phyloP scores from a whole-genome alignment of 1,140 invertebrate genomes.

The Ostrea denselamellosa region DNA sequence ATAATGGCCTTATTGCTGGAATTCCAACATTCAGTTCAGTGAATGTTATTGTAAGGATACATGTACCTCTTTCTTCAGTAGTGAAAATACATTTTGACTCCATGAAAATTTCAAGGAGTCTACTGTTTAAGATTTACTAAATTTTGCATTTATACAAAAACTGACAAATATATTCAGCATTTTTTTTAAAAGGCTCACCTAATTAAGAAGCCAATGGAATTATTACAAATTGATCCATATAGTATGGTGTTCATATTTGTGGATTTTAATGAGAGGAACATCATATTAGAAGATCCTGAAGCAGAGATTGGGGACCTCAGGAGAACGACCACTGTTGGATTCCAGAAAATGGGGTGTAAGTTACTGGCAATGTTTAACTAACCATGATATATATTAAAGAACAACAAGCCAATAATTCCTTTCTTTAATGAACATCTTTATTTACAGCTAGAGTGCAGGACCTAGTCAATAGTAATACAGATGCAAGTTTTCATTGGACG shows the following conservation, averaged over 20 bases:
- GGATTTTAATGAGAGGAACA: slow-evolving; percentile 56
- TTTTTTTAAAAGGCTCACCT: not conserved
- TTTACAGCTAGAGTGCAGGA: too few species aligned
- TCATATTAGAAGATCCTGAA: slow-evolving; percentile 51
- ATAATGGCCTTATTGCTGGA: not conserved
- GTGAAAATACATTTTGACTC: not conserved
- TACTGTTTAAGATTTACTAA: not conserved
- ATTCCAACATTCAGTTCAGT: not conserved
- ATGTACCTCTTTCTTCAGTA: not conserved
- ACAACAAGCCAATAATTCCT: too few species aligned
- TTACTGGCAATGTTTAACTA: not conserved
- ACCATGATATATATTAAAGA: too few species aligned
- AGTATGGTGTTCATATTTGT: slow-evolving; percentile 50
- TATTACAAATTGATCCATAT: not conserved
- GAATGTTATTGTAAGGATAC: not conserved
- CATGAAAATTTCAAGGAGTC: not conserved
- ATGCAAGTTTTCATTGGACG: too few species aligned
- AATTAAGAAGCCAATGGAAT: not conserved
- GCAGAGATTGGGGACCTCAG: slow-evolving; percentile 48
- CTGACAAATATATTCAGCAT: not conserved
- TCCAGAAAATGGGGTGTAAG: slow-evolving; percentile 51
- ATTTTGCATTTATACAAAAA: not conserved
- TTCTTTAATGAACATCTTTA: too few species aligned
- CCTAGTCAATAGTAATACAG: too few species aligned
- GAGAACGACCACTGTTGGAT: slow-evolving; percentile 43